Evolutionary conservation across 2,113 vertebrate genomes (phyloP).

Genomic region (Perca fluviatilis): DNA sequence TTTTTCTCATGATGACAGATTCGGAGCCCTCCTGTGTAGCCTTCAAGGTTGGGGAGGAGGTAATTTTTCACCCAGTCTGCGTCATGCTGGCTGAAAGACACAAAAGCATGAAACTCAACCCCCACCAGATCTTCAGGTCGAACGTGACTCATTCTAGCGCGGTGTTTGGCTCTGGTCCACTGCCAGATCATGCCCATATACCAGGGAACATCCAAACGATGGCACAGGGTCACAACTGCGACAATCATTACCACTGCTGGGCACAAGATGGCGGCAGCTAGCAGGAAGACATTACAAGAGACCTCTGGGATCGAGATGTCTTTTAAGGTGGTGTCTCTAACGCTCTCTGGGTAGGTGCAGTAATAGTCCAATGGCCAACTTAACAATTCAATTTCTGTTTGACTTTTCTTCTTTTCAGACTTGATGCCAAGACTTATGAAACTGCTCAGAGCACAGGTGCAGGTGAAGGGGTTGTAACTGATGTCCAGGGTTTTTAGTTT

Average conservation of each 20-base stretch:
- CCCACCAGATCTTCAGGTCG: conserved; percentile 57
- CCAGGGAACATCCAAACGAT: conserved; percentile 88
- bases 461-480: conserved; percentile 89
- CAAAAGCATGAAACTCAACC: conserved; percentile 89
- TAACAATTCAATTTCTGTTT: conserved; percentile 61
- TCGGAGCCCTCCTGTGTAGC: conserved; percentile 58
- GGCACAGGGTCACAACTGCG: conserved; percentile 77
- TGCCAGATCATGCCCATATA: conserved; percentile 90
- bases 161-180: conserved; percentile 89
- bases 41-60: conserved; percentile 89
- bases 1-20: conserved; percentile 91
- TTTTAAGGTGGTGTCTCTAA: conserved; percentile 79
- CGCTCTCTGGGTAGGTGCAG: conserved; percentile 86
- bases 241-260: conserved; percentile 73
- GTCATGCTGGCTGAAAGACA: conserved; percentile 92
- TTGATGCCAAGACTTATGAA: conserved; percentile 78
- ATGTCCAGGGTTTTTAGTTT: conserved; percentile 79
- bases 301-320: conserved; percentile 82
- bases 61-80: conserved; percentile 86
- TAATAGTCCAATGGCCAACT: conserved; percentile 87
- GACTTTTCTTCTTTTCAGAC: conserved; percentile 6
- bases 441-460: conserved; percentile 86
- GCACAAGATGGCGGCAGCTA: conserved; percentile 82
- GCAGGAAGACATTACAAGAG: conserved; percentile 83
- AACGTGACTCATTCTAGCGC: conserved; percentile 66